Evolutionary conservation across 2,113 vertebrate genomes (phyloP), one percentile per base, ranked within the genome.

Genomic region (Symphodus melops): DNA sequence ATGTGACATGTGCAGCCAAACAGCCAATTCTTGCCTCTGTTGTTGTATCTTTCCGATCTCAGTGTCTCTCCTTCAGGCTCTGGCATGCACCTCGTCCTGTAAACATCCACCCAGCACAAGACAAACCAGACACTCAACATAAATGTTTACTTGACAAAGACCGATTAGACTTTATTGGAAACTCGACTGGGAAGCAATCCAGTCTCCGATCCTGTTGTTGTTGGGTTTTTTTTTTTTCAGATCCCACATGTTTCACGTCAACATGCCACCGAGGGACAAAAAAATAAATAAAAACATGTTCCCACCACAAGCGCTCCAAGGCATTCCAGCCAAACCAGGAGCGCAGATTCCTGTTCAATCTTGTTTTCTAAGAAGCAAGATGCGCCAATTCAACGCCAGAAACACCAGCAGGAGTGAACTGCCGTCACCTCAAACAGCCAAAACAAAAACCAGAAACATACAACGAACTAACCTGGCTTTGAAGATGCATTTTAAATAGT

Each of bases 181-280:
- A 79, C 62, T 70, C 9, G 49, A 28, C 72, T 57, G 16, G 25
- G 33, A 25, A 39, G 19, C 37, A 5, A 51, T 8, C 42, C 59
- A 39, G 69, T 23, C 1, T 16, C 39, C 25, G 62, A 56, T 33
- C 42, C 12, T 10, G 21, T 25, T n/a, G n/a, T n/a, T n/a, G n/a
- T n/a, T n/a, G n/a, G n/a, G n/a, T n/a, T n/a, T n/a, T n/a, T 36
- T 83, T 81, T 68, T 67, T 59, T 79, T 82, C 25, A 59, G 17
- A 61, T 44, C 41, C 21, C 65, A 48, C 66, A 81, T 57, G 60
- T 62, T 73, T 79, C 72, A n/a, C 6, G 9, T 79, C 82, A 85
- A 88, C 72, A 75, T 25, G 33, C 19, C 52, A 13, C 23, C n/a
- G 46, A 61, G 20, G 11, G 28, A 33, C 3, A 33, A 33, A 33